Conservation (phyloP, 2,797 vertebrate genomes). For the Squalus acanthias region DNA sequence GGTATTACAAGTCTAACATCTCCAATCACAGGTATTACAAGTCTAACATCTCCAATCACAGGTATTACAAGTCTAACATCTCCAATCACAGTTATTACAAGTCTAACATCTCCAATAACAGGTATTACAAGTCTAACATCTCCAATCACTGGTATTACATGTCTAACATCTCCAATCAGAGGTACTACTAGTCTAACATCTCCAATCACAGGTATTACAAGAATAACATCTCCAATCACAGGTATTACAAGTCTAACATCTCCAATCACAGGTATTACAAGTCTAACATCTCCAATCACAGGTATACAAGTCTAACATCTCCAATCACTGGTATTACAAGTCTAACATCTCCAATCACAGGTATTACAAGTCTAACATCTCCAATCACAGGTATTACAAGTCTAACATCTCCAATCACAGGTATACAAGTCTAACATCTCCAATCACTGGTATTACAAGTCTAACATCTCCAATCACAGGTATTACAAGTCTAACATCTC, state of each 20-base stretch:
- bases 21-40: background rate
- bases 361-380: background rate
- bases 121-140: background rate
- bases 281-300: background rate
- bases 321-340: background rate
- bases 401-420: too few relatives aligned
- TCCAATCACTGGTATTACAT: background rate
- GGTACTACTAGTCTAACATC: background rate
- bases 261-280: background rate
- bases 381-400: background rate
- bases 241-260: too few relatives aligned
- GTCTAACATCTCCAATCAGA: background rate
- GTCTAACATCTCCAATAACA: background rate
- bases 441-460: too few relatives aligned
- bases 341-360: background rate
- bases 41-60: background rate
- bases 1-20: background rate
- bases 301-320: background rate
- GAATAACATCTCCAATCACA: too few relatives aligned
- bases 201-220: background rate
- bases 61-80: background rate
- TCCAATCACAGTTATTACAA: background rate
- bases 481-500: too few relatives aligned
- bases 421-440: too few relatives aligned
- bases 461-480: too few relatives aligned